Conservation (phyloP, 1,140 invertebrate species). For the Colletes latitarsis region DNA sequence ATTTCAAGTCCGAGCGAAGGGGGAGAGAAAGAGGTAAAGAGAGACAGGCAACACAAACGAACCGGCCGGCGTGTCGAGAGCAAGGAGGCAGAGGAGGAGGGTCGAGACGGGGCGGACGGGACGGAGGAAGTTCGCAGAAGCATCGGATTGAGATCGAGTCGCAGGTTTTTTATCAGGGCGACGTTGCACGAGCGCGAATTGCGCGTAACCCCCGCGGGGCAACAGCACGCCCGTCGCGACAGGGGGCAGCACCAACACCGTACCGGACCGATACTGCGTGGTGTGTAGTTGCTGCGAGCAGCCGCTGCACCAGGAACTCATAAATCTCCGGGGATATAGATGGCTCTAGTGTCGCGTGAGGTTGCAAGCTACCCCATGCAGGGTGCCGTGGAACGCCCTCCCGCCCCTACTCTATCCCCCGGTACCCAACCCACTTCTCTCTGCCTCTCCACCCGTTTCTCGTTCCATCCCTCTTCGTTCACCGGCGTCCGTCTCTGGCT, state of each 20-base stretch:
- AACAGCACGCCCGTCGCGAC: slow-evolving; percentile 77
- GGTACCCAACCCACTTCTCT: slow-evolving; percentile 59
- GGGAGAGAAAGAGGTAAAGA: not conserved
- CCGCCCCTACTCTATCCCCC: slow-evolving; percentile 67
- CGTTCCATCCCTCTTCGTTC: slow-evolving; percentile 22
- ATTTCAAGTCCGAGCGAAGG: slow-evolving; percentile 29
- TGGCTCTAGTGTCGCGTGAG: slow-evolving; percentile 81
- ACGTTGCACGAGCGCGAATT: slow-evolving; percentile 78
- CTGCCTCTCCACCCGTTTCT: slow-evolving; percentile 13
- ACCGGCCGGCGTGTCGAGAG: not conserved
- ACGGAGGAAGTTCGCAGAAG: slow-evolving; percentile 49
- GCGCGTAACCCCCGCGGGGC: slow-evolving; percentile 80
- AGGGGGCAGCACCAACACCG: slow-evolving; percentile 76
- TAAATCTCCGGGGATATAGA: slow-evolving; percentile 81
- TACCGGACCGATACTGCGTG: slow-evolving; percentile 74
- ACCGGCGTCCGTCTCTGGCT: slow-evolving; percentile 12
- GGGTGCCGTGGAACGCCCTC: slow-evolving; percentile 77
- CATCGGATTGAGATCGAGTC: slow-evolving; percentile 77
- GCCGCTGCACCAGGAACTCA: slow-evolving; percentile 79
- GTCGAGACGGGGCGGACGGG: slow-evolving; percentile 23
- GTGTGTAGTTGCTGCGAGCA: slow-evolving; percentile 76
- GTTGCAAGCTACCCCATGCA: slow-evolving; percentile 80
- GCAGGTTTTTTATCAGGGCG: slow-evolving; percentile 74
- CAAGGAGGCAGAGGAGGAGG: not conserved
- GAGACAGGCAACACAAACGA: not conserved